These are phyloP conservation scores for Leptothorax acervorum DNA, from an alignment of 2,888 invertebrate species.

Conservation along the genomic window DNA sequence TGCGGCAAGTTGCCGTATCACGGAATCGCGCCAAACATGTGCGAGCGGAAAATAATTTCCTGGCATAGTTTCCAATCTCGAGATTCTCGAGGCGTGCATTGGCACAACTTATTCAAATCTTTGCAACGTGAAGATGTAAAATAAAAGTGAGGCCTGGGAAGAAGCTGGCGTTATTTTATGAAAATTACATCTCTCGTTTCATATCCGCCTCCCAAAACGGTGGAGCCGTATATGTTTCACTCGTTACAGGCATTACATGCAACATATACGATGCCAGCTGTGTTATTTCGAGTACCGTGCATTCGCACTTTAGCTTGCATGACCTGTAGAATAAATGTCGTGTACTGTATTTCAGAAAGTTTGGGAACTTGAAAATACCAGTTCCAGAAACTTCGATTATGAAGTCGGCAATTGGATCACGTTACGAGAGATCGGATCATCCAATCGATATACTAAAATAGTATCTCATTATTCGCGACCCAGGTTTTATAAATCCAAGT, in stretches of 20 bases:
- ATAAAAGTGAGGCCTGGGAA: slow-evolving; percentile 25
- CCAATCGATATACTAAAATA: background rate
- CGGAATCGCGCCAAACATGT: slow-evolving; percentile 58
- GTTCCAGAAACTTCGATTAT: slow-evolving; percentile 12
- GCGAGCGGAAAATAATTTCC: slow-evolving; percentile 60
- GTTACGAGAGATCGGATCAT: slow-evolving; percentile 1
- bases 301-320: slow-evolving; percentile 31
- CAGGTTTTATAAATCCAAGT: background rate
- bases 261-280: slow-evolving; percentile 78
- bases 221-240: slow-evolving; percentile 77
- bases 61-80: slow-evolving; percentile 69
- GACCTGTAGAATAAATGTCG: slow-evolving; percentile 16
- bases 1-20: slow-evolving; percentile 61
- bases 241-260: slow-evolving; percentile 77
- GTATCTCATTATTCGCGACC: slow-evolving; percentile 14
- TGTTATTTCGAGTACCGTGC: slow-evolving; percentile 76
- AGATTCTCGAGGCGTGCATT: slow-evolving; percentile 61
- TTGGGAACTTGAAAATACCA: slow-evolving; percentile 3
- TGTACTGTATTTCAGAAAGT: slow-evolving; percentile 6
- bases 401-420: background rate
- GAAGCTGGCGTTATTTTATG: slow-evolving; percentile 78
- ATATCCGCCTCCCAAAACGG: slow-evolving; percentile 70
- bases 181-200: slow-evolving; percentile 80
- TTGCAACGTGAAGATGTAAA: slow-evolving; percentile 35
- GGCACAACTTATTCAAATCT: slow-evolving; percentile 78